Base-by-base conservation (phyloP, 2,888 invertebrate species). In the Pegoplata infirma region DNA sequence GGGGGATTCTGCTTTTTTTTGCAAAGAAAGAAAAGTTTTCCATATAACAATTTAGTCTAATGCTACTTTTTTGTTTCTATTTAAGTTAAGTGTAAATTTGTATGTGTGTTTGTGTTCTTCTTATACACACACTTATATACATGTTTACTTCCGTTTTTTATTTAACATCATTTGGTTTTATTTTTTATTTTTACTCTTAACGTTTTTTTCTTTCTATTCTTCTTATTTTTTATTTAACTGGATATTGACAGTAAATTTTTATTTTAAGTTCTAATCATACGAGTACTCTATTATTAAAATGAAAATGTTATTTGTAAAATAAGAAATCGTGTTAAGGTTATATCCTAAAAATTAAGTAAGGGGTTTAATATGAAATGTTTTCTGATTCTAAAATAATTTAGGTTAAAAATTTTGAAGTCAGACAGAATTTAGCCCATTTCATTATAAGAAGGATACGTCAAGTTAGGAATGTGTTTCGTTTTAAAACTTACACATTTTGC, bases 1-100 rank as follows among this genome's bases (percentile, higher is more conserved):
- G 19, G 12, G 19, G n/a, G 21, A 5, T 14, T 10, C 28, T 63
- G 19, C 59, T 59, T 66, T 71, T 55, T 55, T 36, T 36, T 4
- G 28, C 19, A 63, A 58, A 58, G 8, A n/a, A 10, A 19, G 56
- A 63, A 76, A 59, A 49, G 21, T 76, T 66, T 59, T 10, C 19
- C 55, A 32, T 40, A 36, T 17, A 44, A 67, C 47, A 67, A 49
- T 66, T 67, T 44, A 55, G 25, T 21, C 23, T 40, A 61, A 66
- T 55, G 16, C 55, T 61, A 23, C 16, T 72, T 47, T 16, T 17
- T 16, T 19, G 64, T n/a, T 49, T n/a, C 25, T 8, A 58, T 16
- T 47, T 19, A 23, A 40, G 4, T 69, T 58, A 14, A n/a, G 14
- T 32, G 8, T 55, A 23, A 12, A 10, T 5, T 46, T 66, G 25